Evolutionary conservation across 2,888 invertebrate species (phyloP).

Genomic region (Thecocarcelia acutangulata): DNA sequence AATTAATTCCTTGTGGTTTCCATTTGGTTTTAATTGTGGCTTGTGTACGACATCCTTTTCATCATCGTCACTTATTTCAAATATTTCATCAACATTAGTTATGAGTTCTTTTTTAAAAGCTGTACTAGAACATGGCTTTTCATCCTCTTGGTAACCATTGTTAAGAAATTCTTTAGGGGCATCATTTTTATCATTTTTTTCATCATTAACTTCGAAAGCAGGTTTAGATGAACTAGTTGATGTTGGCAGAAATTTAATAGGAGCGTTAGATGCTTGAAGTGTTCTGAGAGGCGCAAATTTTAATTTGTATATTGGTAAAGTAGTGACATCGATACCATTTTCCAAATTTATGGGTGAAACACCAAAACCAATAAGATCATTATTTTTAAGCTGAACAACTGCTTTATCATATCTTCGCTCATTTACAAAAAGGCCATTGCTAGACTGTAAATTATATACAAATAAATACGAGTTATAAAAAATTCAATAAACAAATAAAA

Average conservation of each 20-base stretch:
- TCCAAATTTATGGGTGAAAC: conserved; percentile 61
- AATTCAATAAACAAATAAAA: too few species aligned
- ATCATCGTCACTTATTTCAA: conserved; percentile 66
- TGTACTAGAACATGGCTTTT: conserved; percentile 28
- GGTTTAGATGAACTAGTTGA: not conserved
- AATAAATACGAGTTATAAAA: not conserved
- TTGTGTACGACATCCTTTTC: not conserved
- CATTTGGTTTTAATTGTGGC: not conserved
- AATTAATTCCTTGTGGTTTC: not conserved
- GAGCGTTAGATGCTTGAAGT: not conserved
- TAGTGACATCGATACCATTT: conserved; percentile 57
- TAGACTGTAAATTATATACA: conserved; percentile 13
- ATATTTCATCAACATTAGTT: conserved; percentile 42
- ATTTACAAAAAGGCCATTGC: conserved; percentile 77
- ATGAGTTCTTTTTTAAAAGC: not conserved
- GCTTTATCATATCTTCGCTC: conserved; percentile 46
- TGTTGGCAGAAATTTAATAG: not conserved
- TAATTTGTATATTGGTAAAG: conserved; percentile 73
- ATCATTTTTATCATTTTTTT: not conserved
- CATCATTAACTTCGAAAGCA: not conserved
- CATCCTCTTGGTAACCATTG: not conserved
- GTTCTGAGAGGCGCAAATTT: conserved; percentile 65
- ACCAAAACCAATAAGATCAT: conserved; percentile 75
- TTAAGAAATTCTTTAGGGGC: conserved; percentile 1
- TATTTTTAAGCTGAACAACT: conserved; percentile 30